Evolutionary conservation across 2,888 invertebrate genomes (phyloP), one percentile per base, ranked within the genome.

Genomic region (Nephrocerus scutellatus): DNA sequence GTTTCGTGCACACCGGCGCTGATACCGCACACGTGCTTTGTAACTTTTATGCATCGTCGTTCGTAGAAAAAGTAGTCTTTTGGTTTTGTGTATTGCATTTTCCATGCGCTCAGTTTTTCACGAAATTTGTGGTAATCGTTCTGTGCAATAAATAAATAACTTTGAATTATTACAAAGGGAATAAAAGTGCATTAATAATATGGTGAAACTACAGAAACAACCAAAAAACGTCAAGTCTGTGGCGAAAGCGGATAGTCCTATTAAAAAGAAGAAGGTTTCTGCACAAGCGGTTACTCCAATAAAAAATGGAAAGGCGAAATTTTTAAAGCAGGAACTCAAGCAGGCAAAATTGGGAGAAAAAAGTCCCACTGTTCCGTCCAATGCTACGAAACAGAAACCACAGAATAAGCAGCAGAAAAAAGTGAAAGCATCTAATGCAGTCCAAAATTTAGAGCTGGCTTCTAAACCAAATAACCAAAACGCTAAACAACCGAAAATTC

Each of bases 161-260:
- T n/a, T n/a, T n/a, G n/a, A n/a, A n/a, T n/a, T n/a, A n/a, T n/a
- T n/a, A n/a, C n/a, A n/a, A n/a, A n/a, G n/a, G n/a, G n/a, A n/a
- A n/a, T n/a, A n/a, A n/a, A n/a, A n/a, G n/a, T n/a, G n/a, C n/a
- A n/a, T n/a, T n/a, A n/a, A n/a, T n/a, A 30, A 39, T n/a, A 56
- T 56, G 56, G 57, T 53, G 2, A 56, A 56, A 44, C 52, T 57
- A 22, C 54, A 53, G 18, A 54, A 56, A 28, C 53, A 54, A 1
- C 41, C 56, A 3, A 57, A 56, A 45, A 46, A 55, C n/a, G 31
- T 54, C 4, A 44, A 12, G 23, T 54, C 49, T 30, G 25, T 31
- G n/a, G 22, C 14, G 9, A 44, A 49, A 40, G 38, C 37, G 21
- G 49, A 51, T 2, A 42, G 48, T 3, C 35, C 46, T 10, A 15